Conservation (phyloP, 2,888 invertebrate species). For the Ferdinandea cuprea region DNA sequence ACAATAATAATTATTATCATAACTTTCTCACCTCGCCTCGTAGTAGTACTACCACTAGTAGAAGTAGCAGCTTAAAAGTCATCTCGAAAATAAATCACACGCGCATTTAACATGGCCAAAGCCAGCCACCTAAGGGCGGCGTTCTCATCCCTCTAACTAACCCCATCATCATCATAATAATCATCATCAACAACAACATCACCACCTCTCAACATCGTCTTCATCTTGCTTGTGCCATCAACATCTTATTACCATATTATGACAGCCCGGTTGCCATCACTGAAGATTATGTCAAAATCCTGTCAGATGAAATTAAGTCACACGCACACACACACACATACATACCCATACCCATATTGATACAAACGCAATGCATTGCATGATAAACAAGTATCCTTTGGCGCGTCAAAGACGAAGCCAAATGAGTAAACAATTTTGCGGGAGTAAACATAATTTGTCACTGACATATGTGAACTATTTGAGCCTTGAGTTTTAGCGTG, state of each 20-base stretch:
- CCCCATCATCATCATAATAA: constrained; percentile 55
- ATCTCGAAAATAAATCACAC: constrained; percentile 63
- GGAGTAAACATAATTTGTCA: constrained; percentile 72
- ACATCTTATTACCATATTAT: constrained; percentile 70
- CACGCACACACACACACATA: constrained; percentile 26
- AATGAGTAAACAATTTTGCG: constrained; percentile 68
- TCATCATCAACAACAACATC: constrained; percentile 49
- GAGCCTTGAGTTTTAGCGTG: constrained; percentile 42
- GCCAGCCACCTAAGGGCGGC: not conserved
- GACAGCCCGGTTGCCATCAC: constrained; percentile 67
- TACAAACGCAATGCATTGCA: constrained; percentile 45
- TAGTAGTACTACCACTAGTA: too few species aligned
- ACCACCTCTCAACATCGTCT: constrained; percentile 66
- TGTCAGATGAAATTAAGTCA: constrained; percentile 71
- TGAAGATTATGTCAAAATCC: constrained; percentile 68
- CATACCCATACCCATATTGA: too few species aligned
- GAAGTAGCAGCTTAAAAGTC: constrained; percentile 65
- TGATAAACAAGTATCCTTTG: constrained; percentile 45
- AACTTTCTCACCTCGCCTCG: constrained; percentile 63
- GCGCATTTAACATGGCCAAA: constrained; percentile 48
- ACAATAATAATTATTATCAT: constrained; percentile 65
- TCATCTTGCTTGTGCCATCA: constrained; percentile 70
- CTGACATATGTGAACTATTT: constrained; percentile 71
- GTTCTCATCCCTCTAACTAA: constrained; percentile 8
- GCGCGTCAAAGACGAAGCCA: constrained; percentile 26